Conservation (phyloP, 1,140 invertebrate genomes). For the honey bee (Apis mellifera) region DNA sequence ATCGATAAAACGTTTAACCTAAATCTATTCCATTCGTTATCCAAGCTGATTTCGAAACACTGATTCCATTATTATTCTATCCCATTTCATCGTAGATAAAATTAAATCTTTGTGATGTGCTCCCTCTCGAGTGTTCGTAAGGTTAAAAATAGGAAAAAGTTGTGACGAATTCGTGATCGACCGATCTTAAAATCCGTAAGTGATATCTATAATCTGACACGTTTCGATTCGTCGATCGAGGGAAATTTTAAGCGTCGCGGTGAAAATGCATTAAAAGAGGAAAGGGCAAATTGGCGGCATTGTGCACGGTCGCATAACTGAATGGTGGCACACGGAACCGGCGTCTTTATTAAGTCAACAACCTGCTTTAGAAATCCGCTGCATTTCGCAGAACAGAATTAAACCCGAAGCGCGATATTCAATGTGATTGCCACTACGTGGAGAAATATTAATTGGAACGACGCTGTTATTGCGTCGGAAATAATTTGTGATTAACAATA, state of each 20-base stretch:
- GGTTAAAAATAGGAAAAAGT: not conserved
- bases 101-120: not conserved
- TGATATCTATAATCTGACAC: not conserved
- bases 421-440: too few relatives aligned
- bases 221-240: not conserved
- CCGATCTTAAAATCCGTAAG: too few relatives aligned
- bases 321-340: constrained; percentile 10
- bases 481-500: constrained; percentile 33
- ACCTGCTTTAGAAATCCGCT: constrained; percentile 35
- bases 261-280: not conserved
- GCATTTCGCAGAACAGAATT: constrained; percentile 25
- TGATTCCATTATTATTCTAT: not conserved
- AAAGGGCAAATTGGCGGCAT: constrained; percentile 17
- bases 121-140: not conserved
- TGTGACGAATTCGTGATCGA: too few relatives aligned
- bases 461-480: not conserved
- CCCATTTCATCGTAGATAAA: not conserved
- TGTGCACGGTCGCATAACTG: not conserved
- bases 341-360: constrained; percentile 46
- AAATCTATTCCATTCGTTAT: constrained; percentile 39
- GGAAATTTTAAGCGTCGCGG: not conserved
- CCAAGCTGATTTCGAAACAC: constrained; percentile 5
- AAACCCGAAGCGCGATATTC: constrained; percentile 13
- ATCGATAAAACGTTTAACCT: constrained; percentile 49
- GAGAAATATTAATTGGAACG: constrained; percentile 26